Percentiles rank a stretch among this genome's conserved stretches.
phyloP scores from a whole-genome alignment of 2,797 vertebrate species.

The Coregonus suidteri region DNA sequence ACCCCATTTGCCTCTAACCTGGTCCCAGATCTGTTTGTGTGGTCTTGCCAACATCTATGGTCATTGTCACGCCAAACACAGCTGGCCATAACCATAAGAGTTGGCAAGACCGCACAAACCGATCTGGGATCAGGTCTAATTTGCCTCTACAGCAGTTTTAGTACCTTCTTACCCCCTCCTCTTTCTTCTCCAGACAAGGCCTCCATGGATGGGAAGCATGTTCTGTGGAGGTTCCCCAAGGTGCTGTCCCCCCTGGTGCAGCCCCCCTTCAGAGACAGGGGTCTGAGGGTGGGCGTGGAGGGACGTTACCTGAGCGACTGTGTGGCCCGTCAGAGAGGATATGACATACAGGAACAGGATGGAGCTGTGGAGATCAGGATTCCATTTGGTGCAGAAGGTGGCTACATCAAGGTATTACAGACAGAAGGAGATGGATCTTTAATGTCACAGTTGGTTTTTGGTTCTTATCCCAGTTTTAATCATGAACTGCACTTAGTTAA shows the following conservation, averaged over 20 bases:
- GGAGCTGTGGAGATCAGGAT: slow-evolving; percentile 38
- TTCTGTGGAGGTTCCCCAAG: slow-evolving; percentile 48
- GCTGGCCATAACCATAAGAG: neutral
- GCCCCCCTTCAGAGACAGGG: slow-evolving; percentile 26
- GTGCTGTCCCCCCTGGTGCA: slow-evolving; percentile 38
- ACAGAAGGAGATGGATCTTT: too few relatives aligned
- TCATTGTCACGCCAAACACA: too few relatives aligned
- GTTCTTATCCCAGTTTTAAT: neutral
- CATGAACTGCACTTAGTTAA: neutral
- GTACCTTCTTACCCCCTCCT: neutral
- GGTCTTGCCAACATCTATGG: too few relatives aligned
- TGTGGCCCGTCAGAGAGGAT: slow-evolving; percentile 38
- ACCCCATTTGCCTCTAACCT: neutral
- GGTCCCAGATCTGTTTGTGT: neutral
- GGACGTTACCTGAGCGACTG: slow-evolving; percentile 39
- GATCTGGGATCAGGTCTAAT: neutral
- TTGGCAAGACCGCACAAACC: neutral
- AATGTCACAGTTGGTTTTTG: neutral
- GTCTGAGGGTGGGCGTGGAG: slow-evolving; percentile 41
- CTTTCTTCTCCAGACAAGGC: slow-evolving; percentile 30
- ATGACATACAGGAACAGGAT: slow-evolving; percentile 26
- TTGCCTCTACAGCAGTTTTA: neutral
- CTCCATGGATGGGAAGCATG: slow-evolving; percentile 27
- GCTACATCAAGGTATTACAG: slow-evolving; percentile 45
- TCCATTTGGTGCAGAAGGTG: slow-evolving; percentile 55